phyloP scores from a whole-genome alignment of 2,113 vertebrate genomes.

The Cairina moschata region DNA sequence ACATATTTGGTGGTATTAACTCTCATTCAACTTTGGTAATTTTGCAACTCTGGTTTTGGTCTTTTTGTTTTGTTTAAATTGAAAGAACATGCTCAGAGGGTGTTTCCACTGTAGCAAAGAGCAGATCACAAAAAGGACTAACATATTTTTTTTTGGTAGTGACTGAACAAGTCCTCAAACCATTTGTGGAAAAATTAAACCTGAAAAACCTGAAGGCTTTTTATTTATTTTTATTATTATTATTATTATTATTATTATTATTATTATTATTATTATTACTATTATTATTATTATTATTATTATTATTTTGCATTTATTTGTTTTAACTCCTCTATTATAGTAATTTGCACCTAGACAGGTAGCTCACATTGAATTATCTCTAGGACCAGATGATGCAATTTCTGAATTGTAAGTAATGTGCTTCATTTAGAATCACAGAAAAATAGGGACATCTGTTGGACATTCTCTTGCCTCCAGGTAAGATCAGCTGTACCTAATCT shows the following conservation, averaged over 20 bases:
- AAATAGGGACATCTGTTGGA: neutral
- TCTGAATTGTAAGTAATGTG: neutral
- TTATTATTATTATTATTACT: no score
- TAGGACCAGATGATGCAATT: neutral
- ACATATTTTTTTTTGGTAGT: no score
- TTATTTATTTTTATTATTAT: no score
- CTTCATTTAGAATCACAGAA: neutral
- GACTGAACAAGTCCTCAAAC: neutral
- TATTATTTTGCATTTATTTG: neutral
- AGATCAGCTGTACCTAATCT: neutral
- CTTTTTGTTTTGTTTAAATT: neutral
- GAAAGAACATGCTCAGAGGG: neutral
- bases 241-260: neutral
- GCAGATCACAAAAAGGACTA: neutral
- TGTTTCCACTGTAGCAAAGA: neutral
- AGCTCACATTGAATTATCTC: neutral
- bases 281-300: neutral
- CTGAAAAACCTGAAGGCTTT: neutral
- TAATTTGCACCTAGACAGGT: neutral
- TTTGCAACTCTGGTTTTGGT: neutral
- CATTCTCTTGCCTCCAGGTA: neutral
- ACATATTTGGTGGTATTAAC: neutral
- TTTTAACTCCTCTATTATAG: neutral
- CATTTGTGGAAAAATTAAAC: neutral
- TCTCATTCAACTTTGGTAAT: neutral